phyloP scores from a whole-genome alignment of 2,797 vertebrate genomes.

The Acridotheres tristis region DNA sequence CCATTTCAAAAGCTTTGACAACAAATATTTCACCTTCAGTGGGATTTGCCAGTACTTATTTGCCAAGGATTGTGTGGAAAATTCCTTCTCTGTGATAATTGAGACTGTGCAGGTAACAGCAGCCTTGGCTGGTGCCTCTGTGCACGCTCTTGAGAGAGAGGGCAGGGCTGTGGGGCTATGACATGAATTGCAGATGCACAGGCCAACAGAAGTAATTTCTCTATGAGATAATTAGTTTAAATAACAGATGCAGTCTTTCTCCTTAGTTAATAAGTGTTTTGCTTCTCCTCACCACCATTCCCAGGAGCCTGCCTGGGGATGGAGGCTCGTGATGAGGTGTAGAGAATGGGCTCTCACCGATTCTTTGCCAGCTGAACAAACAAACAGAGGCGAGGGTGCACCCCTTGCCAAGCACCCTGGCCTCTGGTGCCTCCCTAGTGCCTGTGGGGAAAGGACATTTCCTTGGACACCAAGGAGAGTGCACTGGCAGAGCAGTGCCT shows the following conservation, averaged over 20 bases:
- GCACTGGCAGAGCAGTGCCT: background rate
- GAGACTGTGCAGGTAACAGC: conserved; percentile 90
- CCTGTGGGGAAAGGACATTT: background rate
- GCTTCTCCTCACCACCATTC: background rate
- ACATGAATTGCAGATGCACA: background rate
- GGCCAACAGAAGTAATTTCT: background rate
- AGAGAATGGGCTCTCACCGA: fast-evolving
- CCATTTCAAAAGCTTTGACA: conserved; percentile 96
- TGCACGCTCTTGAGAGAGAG: fast-evolving
- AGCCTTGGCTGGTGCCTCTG: background rate
- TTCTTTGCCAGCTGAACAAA: background rate
- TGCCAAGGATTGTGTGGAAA: conserved; percentile 85
- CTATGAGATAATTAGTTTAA: conserved; percentile 33
- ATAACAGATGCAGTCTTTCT: conserved; percentile 16
- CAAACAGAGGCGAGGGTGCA: fast-evolving
- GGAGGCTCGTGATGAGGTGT: background rate
- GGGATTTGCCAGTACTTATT: conserved; percentile 93
- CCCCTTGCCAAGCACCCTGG: background rate
- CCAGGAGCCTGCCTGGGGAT: background rate
- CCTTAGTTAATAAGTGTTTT: conserved; percentile 19
- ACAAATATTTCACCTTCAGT: conserved; percentile 93
- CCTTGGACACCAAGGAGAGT: background rate
- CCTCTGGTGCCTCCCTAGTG: background rate
- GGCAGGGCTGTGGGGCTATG: background rate
- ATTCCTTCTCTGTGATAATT: conserved; percentile 86